Evolutionary conservation across 2,797 vertebrate species (phyloP).

Genomic region (Platalea minor): DNA sequence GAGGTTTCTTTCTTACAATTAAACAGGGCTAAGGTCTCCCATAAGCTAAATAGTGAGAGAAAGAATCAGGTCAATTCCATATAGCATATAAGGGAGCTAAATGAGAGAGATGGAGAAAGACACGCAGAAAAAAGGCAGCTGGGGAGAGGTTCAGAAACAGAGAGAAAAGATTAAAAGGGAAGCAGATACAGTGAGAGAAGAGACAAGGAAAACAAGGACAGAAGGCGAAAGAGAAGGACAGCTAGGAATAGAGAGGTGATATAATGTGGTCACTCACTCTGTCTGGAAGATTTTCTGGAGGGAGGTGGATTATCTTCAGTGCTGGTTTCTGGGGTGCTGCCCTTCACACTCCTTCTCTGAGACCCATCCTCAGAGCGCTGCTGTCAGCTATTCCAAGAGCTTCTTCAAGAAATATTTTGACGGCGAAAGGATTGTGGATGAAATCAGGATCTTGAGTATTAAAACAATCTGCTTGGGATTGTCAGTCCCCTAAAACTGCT

Average conservation of each 20-base stretch:
- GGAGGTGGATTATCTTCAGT: conserved; percentile 38
- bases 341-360: conserved; percentile 66
- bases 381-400: conserved; percentile 31
- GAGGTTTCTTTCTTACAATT: neutral
- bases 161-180: neutral
- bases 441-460: conserved; percentile 30
- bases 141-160: neutral
- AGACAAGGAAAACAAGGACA: neutral
- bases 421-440: neutral
- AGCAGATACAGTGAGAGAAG: neutral
- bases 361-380: conserved; percentile 58
- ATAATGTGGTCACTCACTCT: conserved; percentile 57
- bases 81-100: neutral
- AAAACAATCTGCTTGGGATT: neutral
- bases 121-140: neutral
- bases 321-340: conserved; percentile 39
- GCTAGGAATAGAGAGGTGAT: neutral
- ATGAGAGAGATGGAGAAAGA: neutral
- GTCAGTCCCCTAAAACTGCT: neutral
- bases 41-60: neutral
- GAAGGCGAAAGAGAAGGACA: neutral
- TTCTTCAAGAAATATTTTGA: conserved; percentile 46
- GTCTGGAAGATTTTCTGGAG: conserved; percentile 51
- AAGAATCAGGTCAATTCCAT: neutral
- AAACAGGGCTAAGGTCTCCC: neutral